Percentiles rank a stretch among this genome's conserved stretches.
Evolutionary conservation across 2,113 vertebrate species (phyloP).

Genomic region (Coreoperca whiteheadi): DNA sequence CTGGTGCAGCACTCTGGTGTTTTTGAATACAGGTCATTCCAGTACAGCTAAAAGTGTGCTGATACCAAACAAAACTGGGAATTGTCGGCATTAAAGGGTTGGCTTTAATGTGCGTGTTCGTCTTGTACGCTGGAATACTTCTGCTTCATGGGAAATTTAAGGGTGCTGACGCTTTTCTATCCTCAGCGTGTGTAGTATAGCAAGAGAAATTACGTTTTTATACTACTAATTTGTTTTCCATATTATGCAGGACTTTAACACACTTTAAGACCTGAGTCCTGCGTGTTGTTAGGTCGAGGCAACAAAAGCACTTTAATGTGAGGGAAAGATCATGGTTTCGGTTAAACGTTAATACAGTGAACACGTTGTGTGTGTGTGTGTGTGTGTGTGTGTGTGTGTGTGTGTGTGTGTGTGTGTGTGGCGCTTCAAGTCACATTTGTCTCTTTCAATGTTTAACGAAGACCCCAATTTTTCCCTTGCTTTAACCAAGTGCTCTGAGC

Average conservation of each 20-base stretch:
- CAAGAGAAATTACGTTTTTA: not conserved
- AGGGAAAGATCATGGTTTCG: not conserved
- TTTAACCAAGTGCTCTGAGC: not conserved
- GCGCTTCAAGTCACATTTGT: not conserved
- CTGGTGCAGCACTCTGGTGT: slow-evolving; percentile 17
- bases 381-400: not conserved
- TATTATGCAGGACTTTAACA: too few species aligned
- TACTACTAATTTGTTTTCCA: not conserved
- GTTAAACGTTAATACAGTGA: not conserved
- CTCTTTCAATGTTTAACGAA: not conserved
- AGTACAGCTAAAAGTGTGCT: slow-evolving; percentile 22
- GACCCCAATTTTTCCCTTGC: not conserved
- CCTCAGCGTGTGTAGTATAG: not conserved
- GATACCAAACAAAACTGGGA: slow-evolving; percentile 36
- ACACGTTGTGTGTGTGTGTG: not conserved
- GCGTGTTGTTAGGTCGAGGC: not conserved
- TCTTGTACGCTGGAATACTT: slow-evolving; percentile 23
- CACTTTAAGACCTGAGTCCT: not conserved
- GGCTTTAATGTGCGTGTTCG: slow-evolving; percentile 24
- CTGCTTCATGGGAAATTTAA: slow-evolving; percentile 40
- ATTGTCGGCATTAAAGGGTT: slow-evolving; percentile 31
- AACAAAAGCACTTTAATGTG: not conserved
- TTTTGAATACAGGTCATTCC: slow-evolving; percentile 39
- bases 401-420: not conserved
- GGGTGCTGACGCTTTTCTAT: slow-evolving; percentile 10